Percentiles rank a stretch among this genome's conserved stretches.
These are phyloP conservation scores for Propithecus perrieri DNA, from an alignment of 2,797 vertebrate species.

Conservation along the genomic window DNA sequence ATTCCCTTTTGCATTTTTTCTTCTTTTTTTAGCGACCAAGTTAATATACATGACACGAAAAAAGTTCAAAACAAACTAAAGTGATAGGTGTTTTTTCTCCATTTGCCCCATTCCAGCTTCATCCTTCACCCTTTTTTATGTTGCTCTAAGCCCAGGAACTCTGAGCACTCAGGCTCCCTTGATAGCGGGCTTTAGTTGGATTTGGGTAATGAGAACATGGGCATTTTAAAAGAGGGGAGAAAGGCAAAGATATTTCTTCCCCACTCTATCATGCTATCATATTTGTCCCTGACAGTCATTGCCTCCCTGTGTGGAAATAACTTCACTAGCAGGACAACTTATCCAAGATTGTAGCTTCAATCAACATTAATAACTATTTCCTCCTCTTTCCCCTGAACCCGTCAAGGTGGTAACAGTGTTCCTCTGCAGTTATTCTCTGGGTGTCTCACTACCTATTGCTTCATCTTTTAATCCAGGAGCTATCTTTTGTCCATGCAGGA, in stretches of 20 bases:
- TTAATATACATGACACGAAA: not conserved
- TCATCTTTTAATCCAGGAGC: not conserved
- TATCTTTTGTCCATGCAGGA: not conserved
- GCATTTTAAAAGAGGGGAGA: not conserved
- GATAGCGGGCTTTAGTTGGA: not conserved
- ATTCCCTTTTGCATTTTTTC: not conserved
- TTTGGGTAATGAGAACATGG: not conserved
- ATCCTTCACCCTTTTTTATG: not conserved
- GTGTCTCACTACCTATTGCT: not conserved
- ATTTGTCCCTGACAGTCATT: not conserved
- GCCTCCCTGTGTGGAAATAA: not conserved
- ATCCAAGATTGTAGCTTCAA: not conserved
- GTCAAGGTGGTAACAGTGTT: rapidly evolving
- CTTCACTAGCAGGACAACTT: not conserved
- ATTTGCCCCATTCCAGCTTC: not conserved
- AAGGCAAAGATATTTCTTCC: not conserved
- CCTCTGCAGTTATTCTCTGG: not conserved
- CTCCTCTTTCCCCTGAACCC: not conserved
- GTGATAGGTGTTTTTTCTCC: not conserved
- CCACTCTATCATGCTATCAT: not conserved
- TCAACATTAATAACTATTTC: not conserved
- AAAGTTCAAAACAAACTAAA: not conserved
- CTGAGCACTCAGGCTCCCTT: not conserved
- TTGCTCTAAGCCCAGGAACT: not conserved
- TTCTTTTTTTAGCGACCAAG: not conserved